Evolutionary conservation across 2,888 invertebrate genomes (phyloP).

Genomic region (Drosophila dives): DNA sequence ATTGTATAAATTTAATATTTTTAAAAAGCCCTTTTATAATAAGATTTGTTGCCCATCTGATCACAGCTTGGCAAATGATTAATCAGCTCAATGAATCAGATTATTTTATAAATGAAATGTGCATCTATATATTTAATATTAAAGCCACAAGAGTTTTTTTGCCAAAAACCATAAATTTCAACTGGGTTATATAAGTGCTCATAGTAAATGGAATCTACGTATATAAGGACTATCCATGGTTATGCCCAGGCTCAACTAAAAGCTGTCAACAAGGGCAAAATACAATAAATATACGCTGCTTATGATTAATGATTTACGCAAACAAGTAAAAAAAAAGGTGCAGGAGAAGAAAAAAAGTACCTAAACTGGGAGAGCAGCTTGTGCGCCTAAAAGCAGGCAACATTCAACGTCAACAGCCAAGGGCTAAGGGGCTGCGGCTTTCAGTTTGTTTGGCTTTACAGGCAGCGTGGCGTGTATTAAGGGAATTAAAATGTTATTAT

Average conservation of each 20-base stretch:
- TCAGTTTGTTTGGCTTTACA: conserved; percentile 71
- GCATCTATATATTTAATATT: conserved; percentile 22
- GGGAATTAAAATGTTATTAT: conserved; percentile 80
- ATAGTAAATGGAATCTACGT: conserved; percentile 42
- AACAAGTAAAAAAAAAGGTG: conserved; percentile 43
- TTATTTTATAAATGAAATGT: conserved; percentile 17
- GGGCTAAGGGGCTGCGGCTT: conserved; percentile 46
- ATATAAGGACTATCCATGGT: conserved; percentile 37
- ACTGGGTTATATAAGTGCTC: conserved; percentile 32
- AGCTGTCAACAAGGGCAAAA: conserved; percentile 72
- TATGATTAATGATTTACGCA: conserved; percentile 78
- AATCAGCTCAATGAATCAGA: conserved; percentile 9
- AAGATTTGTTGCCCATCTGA: background rate
- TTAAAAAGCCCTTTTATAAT: background rate
- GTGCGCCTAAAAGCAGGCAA: conserved; percentile 51
- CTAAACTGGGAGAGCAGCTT: conserved; percentile 42
- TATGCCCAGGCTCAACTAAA: conserved; percentile 50
- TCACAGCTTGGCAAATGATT: conserved; percentile 1
- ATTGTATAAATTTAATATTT: background rate
- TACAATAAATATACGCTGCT: conserved; percentile 76
- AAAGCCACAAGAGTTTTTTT: conserved; percentile 19
- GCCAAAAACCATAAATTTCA: conserved; percentile 41
- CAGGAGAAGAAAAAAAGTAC: conserved; percentile 13
- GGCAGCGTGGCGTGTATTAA: conserved; percentile 78
- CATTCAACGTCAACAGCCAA: conserved; percentile 44